Evolutionary conservation across 2,888 invertebrate genomes (phyloP).

Genomic region (Suillia variegata): DNA sequence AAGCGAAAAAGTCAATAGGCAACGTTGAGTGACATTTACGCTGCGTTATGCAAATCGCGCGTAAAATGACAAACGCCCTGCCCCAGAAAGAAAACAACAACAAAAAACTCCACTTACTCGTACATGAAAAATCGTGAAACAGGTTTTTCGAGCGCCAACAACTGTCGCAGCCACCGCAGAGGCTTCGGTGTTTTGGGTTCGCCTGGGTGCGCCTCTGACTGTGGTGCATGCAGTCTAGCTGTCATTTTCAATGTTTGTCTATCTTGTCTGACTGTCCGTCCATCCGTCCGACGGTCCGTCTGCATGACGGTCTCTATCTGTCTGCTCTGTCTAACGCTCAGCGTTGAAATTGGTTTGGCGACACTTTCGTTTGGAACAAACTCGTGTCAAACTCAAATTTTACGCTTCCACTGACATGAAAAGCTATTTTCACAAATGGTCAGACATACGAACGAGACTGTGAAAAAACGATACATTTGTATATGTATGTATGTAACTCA

Average conservation of each 20-base stretch:
- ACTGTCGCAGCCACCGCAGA: slow-evolving; percentile 7
- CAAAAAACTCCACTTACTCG: too few relatives aligned
- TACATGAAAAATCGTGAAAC: not conserved
- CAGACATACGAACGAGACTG: not conserved
- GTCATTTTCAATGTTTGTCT: slow-evolving; percentile 19
- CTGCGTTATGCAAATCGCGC: slow-evolving; percentile 20
- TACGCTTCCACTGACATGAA: slow-evolving; percentile 15
- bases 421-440: too few relatives aligned
- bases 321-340: not conserved
- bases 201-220: too few relatives aligned
- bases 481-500: not conserved
- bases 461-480: not conserved
- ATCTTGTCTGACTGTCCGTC: not conserved
- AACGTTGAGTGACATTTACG: slow-evolving; percentile 20
- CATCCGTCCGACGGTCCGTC: not conserved
- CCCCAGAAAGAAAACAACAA: too few relatives aligned
- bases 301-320: slow-evolving; percentile 1
- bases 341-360: not conserved
- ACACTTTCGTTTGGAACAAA: slow-evolving; percentile 8
- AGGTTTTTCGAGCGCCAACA: slow-evolving; percentile 3
- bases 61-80: slow-evolving; percentile 12
- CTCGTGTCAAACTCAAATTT: slow-evolving; percentile 25
- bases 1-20: too few relatives aligned
- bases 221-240: slow-evolving; percentile 14
- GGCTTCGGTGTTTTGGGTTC: too few relatives aligned